phyloP scores from a whole-genome alignment of 2,113 vertebrate species.

The Tylochromis polylepis region DNA sequence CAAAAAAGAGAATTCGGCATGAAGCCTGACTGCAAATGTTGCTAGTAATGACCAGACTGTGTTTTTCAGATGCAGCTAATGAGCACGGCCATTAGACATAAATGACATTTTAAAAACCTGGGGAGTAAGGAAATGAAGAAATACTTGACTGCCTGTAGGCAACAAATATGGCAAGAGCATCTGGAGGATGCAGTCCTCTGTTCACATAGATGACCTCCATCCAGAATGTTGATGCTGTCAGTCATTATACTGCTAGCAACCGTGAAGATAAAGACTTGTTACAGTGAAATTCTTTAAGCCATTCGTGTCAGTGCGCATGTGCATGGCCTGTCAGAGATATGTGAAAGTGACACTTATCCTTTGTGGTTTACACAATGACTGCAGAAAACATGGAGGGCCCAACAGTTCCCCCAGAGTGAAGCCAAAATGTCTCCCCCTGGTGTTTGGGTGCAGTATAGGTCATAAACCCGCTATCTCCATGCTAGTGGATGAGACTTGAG shows the following conservation, averaged over 20 bases:
- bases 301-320: background rate
- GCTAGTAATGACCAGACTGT: conserved; percentile 65
- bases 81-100: conserved; percentile 71
- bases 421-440: background rate
- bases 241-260: background rate
- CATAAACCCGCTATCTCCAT: background rate
- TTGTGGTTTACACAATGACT: background rate
- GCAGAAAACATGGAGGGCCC: background rate
- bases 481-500: background rate
- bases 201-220: conserved; percentile 22
- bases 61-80: conserved; percentile 69
- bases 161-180: conserved; percentile 18
- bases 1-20: conserved; percentile 42
- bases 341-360: background rate
- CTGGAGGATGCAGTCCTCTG: conserved; percentile 7
- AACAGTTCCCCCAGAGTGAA: background rate
- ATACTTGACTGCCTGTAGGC: conserved; percentile 23
- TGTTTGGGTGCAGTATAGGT: background rate
- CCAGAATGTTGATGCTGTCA: conserved; percentile 11
- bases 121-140: conserved; percentile 47
- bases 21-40: conserved; percentile 62
- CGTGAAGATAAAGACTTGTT: background rate
- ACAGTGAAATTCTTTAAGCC: background rate
- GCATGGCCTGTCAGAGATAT: background rate
- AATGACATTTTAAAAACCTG: conserved; percentile 69